Evolutionary conservation across 2,797 vertebrate genomes (phyloP), one percentile per base, ranked within the genome.

Genomic region (Oreortyx pictus): DNA sequence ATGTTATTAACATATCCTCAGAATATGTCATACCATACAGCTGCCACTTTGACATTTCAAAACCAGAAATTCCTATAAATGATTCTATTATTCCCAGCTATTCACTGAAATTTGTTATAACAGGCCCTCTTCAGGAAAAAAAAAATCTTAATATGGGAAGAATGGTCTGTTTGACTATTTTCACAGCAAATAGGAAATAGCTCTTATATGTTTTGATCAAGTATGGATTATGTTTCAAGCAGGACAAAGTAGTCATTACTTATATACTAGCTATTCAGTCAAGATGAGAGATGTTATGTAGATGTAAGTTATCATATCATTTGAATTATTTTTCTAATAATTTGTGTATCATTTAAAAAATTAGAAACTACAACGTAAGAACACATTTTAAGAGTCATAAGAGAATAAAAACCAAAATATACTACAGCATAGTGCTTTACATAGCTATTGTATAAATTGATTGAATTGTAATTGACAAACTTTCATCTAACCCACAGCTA

Each of bases 391-490:
- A 57, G 18, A 83, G 33, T 50, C 3, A 47, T 57, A 50, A 41
- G 10, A 57, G 25, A 88, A 61, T 47, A 79, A 84, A 89, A 84
- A 17, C 41, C 43, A 37, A 61, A 43, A 37, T 61, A 13, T 15
- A 50, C 6, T 77, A 56, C 67, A 73, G 8, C 24, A 43, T 17
- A 43, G 11, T 49, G 5, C 4, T 81, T 83, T 83, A 27, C 37
- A 44, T 22, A 71, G 2, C 6, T 64, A 17, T 24, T 52, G 7
- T 35, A 39, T 54, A 94, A 90, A 91, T 87, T 83, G 92, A 72
- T 77, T 89, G 60, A 86, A 79, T 46, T 52, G 54, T 91, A 88
- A 84, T 82, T 71, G 57, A 84, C 77, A 92, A 88, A 18, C 14
- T 80, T 49, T 27, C 10, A 91, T 59, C 31, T 7, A 56, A 33